Percentiles rank a stretch among this genome's conserved stretches.
Evolutionary conservation across 2,797 vertebrate species (phyloP).

Genomic region (Acomys russatus): DNA sequence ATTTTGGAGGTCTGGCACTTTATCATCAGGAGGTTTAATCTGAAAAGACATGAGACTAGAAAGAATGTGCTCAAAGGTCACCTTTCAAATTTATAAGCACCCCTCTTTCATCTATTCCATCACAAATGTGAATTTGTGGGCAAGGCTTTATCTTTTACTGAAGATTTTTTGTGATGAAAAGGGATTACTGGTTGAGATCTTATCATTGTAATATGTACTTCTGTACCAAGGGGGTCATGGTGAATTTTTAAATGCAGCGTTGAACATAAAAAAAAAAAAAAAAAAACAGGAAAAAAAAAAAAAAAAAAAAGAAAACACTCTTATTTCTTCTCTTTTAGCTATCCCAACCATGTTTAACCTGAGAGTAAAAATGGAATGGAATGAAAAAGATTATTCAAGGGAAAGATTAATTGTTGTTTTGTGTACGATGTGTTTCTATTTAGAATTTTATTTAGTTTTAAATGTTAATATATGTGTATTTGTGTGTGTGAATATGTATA

Average conservation of each 20-base stretch:
- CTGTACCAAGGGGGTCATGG: neutral
- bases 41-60: neutral
- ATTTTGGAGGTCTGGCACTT: neutral
- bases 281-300: slow-evolving; percentile 29
- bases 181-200: neutral
- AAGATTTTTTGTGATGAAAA: slow-evolving; percentile 39
- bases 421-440: neutral
- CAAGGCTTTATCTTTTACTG: neutral
- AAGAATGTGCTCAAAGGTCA: neutral
- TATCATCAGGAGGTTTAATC: neutral
- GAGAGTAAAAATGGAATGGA: neutral
- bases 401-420: slow-evolving; percentile 1
- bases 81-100: neutral
- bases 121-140: neutral
- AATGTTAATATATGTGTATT: neutral
- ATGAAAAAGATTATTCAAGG: neutral
- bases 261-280: neutral
- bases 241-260: neutral
- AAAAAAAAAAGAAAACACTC: neutral
- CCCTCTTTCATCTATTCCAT: neutral
- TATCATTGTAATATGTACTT: slow-evolving; percentile 12
- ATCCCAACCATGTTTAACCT: neutral
- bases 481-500: neutral
- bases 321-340: neutral
- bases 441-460: slow-evolving; percentile 30